Percentiles rank a stretch among this genome's conserved stretches.
These are phyloP conservation scores for Nomada flava DNA, from an alignment of 2,888 invertebrate species.

Conservation along the genomic window DNA sequence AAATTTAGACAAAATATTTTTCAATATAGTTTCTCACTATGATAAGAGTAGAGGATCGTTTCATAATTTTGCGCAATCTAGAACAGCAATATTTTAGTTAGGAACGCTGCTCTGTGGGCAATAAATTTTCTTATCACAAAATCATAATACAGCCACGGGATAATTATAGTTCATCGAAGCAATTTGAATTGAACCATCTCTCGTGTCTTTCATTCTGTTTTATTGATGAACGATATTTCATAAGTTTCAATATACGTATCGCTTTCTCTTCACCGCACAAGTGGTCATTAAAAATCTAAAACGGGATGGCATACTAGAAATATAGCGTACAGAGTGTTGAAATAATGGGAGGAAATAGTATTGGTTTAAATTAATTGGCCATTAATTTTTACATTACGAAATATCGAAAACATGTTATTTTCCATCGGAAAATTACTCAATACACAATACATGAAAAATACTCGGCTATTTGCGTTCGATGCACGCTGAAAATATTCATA, in stretches of 20 bases:
- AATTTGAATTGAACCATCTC: slow-evolving; percentile 32
- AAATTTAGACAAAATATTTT: too few relatives aligned
- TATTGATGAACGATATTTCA: slow-evolving; percentile 38
- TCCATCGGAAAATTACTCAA: background rate
- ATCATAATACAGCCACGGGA: slow-evolving; percentile 6
- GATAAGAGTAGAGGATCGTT: too few relatives aligned
- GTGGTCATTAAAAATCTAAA: too few relatives aligned
- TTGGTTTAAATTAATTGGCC: background rate
- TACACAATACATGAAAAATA: background rate
- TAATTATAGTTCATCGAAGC: slow-evolving; percentile 20
- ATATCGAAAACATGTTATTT: background rate
- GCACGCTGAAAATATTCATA: background rate
- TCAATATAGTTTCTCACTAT: too few relatives aligned
- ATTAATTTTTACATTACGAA: background rate
- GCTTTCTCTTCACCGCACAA: background rate
- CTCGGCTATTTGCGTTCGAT: background rate
- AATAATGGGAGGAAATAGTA: too few relatives aligned
- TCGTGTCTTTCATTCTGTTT: background rate
- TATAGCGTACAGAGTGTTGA: too few relatives aligned
- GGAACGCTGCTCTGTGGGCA: background rate
- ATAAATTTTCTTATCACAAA: slow-evolving; percentile 11
- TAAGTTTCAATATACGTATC: background rate
- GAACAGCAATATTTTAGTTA: slow-evolving; percentile 14
- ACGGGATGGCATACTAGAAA: too few relatives aligned
- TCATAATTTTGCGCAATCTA: background rate